Percentiles rank a stretch among this genome's conserved stretches.
phyloP scores from a whole-genome alignment of 2,113 vertebrate species.

The Pagrus major region DNA sequence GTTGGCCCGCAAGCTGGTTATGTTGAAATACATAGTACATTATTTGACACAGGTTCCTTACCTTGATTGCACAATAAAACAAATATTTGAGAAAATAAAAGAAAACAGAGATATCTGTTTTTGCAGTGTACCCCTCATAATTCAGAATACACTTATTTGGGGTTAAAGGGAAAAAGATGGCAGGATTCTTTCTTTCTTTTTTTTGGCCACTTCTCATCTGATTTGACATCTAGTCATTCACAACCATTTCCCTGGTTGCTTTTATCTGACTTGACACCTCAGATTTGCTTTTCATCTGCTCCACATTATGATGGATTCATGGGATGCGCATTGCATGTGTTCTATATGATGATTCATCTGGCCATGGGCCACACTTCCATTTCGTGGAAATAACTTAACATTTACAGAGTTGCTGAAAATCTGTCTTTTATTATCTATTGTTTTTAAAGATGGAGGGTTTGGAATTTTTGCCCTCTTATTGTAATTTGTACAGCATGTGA shows the following conservation, averaged over 20 bases:
- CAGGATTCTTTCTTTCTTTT: no score
- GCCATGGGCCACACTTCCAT: not conserved
- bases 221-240: not conserved
- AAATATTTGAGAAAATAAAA: no score
- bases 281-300: constrained; percentile 21
- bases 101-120: no score
- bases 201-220: not conserved
- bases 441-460: not conserved
- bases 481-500: not conserved
- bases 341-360: no score
- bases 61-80: no score
- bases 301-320: constrained; percentile 15
- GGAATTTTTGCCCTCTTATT: not conserved
- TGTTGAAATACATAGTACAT: no score
- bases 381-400: not conserved
- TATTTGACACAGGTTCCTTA: no score
- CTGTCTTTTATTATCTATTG: not conserved
- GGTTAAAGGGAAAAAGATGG: no score
- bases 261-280: constrained; percentile 3
- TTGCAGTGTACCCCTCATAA: no score
- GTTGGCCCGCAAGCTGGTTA: no score
- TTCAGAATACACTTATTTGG: no score
- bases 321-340: no score
- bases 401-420: not conserved
- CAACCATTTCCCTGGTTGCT: not conserved